Base-by-base conservation (phyloP, 2,113 vertebrate species). In the Tapirus terrestris region DNA sequence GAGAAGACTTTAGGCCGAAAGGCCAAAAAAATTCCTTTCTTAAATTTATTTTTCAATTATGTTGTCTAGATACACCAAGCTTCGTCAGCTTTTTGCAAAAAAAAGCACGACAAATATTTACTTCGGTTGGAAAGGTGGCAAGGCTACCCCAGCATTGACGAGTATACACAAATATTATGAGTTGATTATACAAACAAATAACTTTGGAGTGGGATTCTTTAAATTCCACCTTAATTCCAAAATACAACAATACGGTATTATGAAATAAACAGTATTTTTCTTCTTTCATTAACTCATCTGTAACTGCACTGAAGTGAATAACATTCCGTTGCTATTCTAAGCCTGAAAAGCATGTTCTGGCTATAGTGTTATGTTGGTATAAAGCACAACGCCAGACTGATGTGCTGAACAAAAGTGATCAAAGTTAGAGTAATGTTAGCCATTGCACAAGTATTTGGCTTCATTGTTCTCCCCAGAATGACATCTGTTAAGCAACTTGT, bases 201-300 rank as follows among this genome's bases (percentile, higher is more conserved):
- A 98, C 96, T 98, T 93, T 76, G 96, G 95, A 98, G 85, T 97
- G 87, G 97, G 98, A 99, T 99, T 99, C 99, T 98, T 98, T 97
- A 99, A 98, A 99, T 99, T 99, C 99, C 98, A 98, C 95, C 95
- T 98, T 99, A 99, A 99, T 99, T 99, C 99, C 98, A 98, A 99
- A 99, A 96, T 63, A 99, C 98, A 99, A 99, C 99, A 99, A 97
- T 97, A 98, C 97, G 98, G 99, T 99, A 98, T 99, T 99, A 99
- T 99, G 99, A 99, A 99, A 99, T 99, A 99, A 99, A 99, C 99
- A 99, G 99, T 99, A 99, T 99, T 99, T 99, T 99, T 99, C 99
- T 99, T 99, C 98, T 99, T 99, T 99, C 98, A 99, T 99, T 99
- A 99, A 99, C 98, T 99, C 98, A 99, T 98, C 98, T 99, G 99